Evolutionary conservation across 2,797 vertebrate genomes (phyloP).

Genomic region (Erpetoichthys calabaricus): DNA sequence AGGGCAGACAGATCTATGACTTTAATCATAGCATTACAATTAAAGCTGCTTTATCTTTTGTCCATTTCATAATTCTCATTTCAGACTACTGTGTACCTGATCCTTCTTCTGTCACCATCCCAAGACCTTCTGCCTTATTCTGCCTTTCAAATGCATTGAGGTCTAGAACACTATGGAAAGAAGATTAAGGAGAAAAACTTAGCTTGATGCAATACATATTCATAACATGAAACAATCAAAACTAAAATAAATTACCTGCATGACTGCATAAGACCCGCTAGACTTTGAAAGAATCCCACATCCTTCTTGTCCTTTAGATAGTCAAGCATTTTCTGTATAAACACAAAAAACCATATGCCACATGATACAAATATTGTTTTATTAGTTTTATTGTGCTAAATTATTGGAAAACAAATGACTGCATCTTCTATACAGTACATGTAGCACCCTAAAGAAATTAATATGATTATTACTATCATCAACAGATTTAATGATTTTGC

Average conservation of each 20-base stretch:
- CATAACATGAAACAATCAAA: not conserved
- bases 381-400: not conserved
- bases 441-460: too few relatives aligned
- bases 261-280: constrained; percentile 88
- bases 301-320: constrained; percentile 93
- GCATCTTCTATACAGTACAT: too few relatives aligned
- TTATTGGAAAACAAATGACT: too few relatives aligned
- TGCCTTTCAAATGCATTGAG: constrained; percentile 91
- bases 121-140: constrained; percentile 92
- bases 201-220: too few relatives aligned
- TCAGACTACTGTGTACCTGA: constrained; percentile 57
- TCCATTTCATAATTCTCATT: too few relatives aligned
- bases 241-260: constrained; percentile 61
- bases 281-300: constrained; percentile 87
- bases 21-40: too few relatives aligned
- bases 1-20: too few relatives aligned
- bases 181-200: constrained; percentile 11
- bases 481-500: too few relatives aligned
- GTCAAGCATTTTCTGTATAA: constrained; percentile 87
- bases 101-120: constrained; percentile 94
- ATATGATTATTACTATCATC: too few relatives aligned
- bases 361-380: not conserved
- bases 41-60: too few relatives aligned
- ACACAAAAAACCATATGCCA: constrained; percentile 14
- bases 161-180: constrained; percentile 69